Evolutionary conservation across 2,113 vertebrate species (phyloP).

Genomic region (Mesembrinibis cayennensis): DNA sequence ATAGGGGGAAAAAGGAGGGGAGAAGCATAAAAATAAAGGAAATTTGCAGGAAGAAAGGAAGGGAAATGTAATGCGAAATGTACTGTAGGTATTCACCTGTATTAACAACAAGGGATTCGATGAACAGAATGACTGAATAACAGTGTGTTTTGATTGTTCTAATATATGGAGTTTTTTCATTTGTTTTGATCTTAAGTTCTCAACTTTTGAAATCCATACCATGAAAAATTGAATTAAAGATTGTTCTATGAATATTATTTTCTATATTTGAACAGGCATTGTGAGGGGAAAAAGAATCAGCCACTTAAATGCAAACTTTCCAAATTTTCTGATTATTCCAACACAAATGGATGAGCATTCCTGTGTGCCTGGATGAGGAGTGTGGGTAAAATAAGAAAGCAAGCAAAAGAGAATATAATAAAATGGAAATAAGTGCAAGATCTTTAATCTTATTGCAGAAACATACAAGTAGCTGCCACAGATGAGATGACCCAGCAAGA

Average conservation of each 20-base stretch:
- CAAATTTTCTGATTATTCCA: neutral
- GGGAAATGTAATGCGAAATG: neutral
- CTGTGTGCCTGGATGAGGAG: neutral
- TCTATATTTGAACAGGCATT: neutral
- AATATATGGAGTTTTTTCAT: neutral
- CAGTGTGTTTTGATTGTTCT: neutral
- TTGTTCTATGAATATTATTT: neutral
- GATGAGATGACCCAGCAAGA: neutral
- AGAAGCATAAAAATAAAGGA: neutral
- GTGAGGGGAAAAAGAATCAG: neutral
- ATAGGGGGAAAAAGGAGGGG: fast-evolving
- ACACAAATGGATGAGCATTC: neutral
- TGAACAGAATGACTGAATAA: neutral
- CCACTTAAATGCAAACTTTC: neutral
- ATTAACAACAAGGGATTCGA: neutral
- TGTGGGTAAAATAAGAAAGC: neutral
- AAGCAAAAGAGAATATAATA: neutral
- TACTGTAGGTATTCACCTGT: neutral
- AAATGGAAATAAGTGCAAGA: neutral
- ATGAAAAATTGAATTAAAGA: neutral
- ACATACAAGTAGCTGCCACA: neutral
- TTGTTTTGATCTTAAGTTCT: neutral
- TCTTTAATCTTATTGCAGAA: neutral
- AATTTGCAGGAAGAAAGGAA: neutral
- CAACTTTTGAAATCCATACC: neutral